Evolutionary conservation across 1,140 invertebrate species (phyloP).

Genomic region (Dolichoris vasculosae): DNA sequence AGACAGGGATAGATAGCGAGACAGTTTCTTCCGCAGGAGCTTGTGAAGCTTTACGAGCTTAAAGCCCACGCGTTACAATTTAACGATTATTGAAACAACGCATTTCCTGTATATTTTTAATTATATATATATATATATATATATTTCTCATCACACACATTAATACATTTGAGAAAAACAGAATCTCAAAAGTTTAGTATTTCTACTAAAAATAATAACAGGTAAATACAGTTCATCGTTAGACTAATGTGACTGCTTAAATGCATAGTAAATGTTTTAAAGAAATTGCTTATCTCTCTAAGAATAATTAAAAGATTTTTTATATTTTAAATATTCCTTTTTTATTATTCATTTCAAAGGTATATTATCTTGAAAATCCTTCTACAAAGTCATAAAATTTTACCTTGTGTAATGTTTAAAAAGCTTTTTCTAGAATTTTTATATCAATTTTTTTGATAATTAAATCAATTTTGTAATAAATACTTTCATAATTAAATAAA

Average conservation of each 20-base stretch:
- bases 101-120: slow-evolving; percentile 34
- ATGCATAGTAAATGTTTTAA: too few species aligned
- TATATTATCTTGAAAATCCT: not conserved
- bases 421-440: too few species aligned
- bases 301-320: too few species aligned
- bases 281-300: too few species aligned
- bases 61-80: slow-evolving; percentile 17
- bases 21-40: slow-evolving; percentile 27
- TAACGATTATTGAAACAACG: slow-evolving; percentile 49
- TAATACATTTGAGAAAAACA: not conserved
- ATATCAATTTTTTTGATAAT: too few species aligned
- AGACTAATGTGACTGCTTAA: not conserved
- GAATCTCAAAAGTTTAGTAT: slow-evolving; percentile 10
- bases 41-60: slow-evolving; percentile 34
- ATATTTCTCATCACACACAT: slow-evolving; percentile 1
- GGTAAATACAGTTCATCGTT: not conserved
- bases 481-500: too few species aligned
- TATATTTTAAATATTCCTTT: too few species aligned
- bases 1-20: not conserved
- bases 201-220: not conserved
- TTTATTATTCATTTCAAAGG: too few species aligned
- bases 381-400: too few species aligned
- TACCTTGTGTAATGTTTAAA: too few species aligned
- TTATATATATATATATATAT: too few species aligned
- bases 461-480: too few species aligned